phyloP scores from a whole-genome alignment of 2,888 invertebrate species.

The Meliscaeva auricollis region DNA sequence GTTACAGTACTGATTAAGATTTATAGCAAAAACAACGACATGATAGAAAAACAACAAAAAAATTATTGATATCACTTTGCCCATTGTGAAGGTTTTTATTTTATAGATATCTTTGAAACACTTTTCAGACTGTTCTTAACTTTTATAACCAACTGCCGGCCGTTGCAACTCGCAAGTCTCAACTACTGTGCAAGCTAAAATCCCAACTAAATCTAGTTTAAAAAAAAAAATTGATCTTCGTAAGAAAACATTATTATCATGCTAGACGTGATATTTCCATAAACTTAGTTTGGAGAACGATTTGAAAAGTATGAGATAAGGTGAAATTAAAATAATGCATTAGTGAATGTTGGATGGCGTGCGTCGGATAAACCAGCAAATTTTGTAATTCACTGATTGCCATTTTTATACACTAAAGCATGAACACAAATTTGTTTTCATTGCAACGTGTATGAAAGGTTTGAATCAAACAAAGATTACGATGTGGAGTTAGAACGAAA shows the following conservation, averaged over 20 bases:
- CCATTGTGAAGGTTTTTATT: background rate
- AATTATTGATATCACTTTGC: background rate
- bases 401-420: too few species aligned
- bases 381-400: too few species aligned
- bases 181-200: background rate
- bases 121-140: background rate
- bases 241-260: background rate
- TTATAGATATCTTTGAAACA: background rate
- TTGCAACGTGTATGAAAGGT: too few species aligned
- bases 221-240: too few species aligned
- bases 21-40: background rate
- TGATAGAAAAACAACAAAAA: background rate
- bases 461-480: too few species aligned
- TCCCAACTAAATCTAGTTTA: background rate
- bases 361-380: too few species aligned
- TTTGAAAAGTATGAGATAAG: background rate
- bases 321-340: too few species aligned
- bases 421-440: too few species aligned
- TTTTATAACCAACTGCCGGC: background rate
- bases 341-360: too few species aligned
- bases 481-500: too few species aligned
- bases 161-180: too few species aligned
- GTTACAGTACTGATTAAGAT: slow-evolving; percentile 14
- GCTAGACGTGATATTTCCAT: slow-evolving; percentile 19
- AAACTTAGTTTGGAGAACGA: background rate